A percentile compares a stretch with the other conserved stretches of the same genome.
Evolutionary conservation across 1,140 invertebrate genomes (phyloP).

Genomic region (Hycleus cichorii): DNA sequence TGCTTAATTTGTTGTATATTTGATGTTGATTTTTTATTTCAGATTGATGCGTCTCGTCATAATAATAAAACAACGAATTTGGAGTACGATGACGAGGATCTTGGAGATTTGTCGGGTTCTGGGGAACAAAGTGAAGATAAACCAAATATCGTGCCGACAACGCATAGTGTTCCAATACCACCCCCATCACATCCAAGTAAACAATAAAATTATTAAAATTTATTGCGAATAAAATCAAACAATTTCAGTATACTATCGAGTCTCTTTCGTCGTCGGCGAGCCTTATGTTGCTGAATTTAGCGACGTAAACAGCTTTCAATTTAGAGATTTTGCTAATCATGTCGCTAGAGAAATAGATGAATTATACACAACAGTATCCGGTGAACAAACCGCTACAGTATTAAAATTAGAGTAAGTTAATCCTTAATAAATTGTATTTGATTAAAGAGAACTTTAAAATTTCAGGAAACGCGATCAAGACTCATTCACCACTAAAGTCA

Average conservation of each 20-base stretch:
- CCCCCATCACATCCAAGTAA: not conserved
- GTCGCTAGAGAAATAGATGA: conserved; percentile 38
- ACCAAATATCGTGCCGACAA: not conserved
- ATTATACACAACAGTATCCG: conserved; percentile 39
- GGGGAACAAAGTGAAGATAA: not conserved
- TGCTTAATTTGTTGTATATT: too few species aligned
- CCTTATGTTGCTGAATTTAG: conserved; percentile 36
- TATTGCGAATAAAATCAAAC: not conserved
- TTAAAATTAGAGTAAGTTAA: conserved; percentile 38
- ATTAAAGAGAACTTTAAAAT: conserved; percentile 1
- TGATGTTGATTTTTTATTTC: too few species aligned
- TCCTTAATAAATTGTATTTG: not conserved
- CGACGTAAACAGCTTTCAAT: conserved; percentile 38
- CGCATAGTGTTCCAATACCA: not conserved
- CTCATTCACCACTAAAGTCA: not conserved
- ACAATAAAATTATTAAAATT: not conserved
- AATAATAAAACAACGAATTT: too few species aligned
- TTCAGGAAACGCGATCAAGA: conserved; percentile 32
- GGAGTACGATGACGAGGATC: not conserved
- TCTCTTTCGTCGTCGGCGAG: conserved; percentile 42
- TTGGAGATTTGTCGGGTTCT: not conserved
- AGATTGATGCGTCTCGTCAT: too few species aligned
- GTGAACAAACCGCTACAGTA: conserved; percentile 41
- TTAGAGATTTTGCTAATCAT: conserved; percentile 35
- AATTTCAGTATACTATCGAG: conserved; percentile 38